These are phyloP conservation scores for Intellagama lesueurii DNA, from an alignment of 2,797 vertebrate species.

Conservation along the genomic window DNA sequence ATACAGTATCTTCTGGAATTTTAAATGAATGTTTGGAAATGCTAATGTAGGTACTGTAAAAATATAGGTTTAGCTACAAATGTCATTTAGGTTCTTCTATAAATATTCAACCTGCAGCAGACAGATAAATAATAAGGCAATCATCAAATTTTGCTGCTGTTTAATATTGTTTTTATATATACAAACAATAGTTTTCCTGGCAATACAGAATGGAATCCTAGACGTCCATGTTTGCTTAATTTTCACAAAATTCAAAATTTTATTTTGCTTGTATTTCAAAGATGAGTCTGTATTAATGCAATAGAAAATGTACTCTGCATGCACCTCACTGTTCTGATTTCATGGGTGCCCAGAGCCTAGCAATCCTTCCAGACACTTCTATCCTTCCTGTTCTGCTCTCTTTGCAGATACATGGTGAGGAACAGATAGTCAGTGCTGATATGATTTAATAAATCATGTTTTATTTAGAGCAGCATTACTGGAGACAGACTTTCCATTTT, in stretches of 20 bases:
- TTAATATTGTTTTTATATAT: background rate
- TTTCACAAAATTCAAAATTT: slow-evolving; percentile 29
- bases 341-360: background rate
- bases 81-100: slow-evolving; percentile 13
- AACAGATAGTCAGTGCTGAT: background rate
- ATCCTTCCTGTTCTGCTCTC: slow-evolving; percentile 32
- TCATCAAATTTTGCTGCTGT: background rate
- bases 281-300: slow-evolving; percentile 3
- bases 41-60: background rate
- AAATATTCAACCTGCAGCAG: slow-evolving; percentile 24
- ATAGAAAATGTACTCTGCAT: slow-evolving; percentile 12
- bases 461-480: slow-evolving; percentile 33
- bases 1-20: background rate
- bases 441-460: background rate
- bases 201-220: background rate
- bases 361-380: slow-evolving; percentile 28
- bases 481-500: slow-evolving; percentile 36
- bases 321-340: background rate
- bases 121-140: slow-evolving; percentile 27
- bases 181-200: slow-evolving; percentile 20
- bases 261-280: slow-evolving; percentile 12
- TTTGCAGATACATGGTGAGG: slow-evolving; percentile 8
- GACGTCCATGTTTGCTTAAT: background rate
- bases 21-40: slow-evolving; percentile 2
- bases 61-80: background rate